Percentiles rank a stretch among this genome's conserved stretches.
Conservation (phyloP, 2,113 vertebrate genomes). For the Orthochromis malagaraziensis region DNA sequence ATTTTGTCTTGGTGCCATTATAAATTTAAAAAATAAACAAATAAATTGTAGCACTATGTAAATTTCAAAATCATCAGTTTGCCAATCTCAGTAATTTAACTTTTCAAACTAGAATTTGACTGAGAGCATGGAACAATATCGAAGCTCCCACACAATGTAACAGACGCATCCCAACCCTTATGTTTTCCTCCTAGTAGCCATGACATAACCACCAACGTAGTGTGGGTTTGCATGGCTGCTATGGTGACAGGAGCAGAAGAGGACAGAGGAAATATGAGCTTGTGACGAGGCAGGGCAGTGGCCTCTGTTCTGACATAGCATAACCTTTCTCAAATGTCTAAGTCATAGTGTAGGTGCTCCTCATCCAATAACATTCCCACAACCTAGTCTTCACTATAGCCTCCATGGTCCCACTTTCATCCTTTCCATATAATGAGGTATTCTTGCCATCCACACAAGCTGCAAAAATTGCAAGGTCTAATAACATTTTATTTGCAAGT, state of each 20-base stretch:
- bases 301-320: constrained; percentile 39
- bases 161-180: neutral
- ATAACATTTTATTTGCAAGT: neutral
- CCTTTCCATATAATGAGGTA: neutral
- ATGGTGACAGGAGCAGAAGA: constrained; percentile 50
- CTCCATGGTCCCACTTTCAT: neutral
- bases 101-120: neutral
- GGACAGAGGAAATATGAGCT: constrained; percentile 58
- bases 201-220: constrained; percentile 54
- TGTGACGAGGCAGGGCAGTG: constrained; percentile 4
- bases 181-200: constrained; percentile 5
- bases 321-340: constrained; percentile 51
- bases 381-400: neutral
- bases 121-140: neutral
- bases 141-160: neutral
- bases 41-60: neutral
- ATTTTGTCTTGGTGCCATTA: neutral
- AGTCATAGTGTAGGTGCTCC: neutral
- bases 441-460: neutral
- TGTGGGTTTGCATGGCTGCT: constrained; percentile 47
- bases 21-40: neutral
- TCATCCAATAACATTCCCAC: neutral
- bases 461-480: neutral
- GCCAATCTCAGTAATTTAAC: neutral
- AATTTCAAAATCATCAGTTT: neutral